Evolutionary conservation across 2,113 vertebrate species (phyloP), one percentile per base, ranked within the genome.

Genomic region (Lagopus muta): DNA sequence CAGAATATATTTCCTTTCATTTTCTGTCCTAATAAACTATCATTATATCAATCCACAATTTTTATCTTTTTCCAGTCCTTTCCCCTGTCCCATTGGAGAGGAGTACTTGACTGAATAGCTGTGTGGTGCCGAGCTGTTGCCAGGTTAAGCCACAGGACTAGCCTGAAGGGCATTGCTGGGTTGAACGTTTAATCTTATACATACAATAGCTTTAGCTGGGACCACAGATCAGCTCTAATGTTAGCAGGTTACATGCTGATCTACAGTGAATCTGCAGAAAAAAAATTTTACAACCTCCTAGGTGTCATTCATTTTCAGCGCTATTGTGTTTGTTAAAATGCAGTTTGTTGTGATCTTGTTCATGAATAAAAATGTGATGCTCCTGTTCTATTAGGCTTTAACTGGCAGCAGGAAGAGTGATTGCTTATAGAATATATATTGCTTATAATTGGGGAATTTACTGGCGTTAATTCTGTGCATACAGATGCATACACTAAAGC

Each of bases 301-400:
- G 47, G 66, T 61, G 40, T 36, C 61, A 74, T 95, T 96, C 5
- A 78, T 92, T 97, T 96, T 93, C 82, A 94, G 48, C 42, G 60
- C 61, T 92, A 6, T 28, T 88, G 20, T 96, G 32, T 58, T 77
- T 94, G 84, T 96, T 96, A 95, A 96, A 94, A 95, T 95, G 67
- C 91, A 81, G 27, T 94, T 97, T 97, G 91, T 69, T 79, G 81
- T 92, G 93, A 58, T 83, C 73, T 92, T 55, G 14, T 91, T 95
- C 42, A 48, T 94, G 52, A 96, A 93, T 96, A 88, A 94, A 92
- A 75, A 96, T 93, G 52, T 28, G 57, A 88, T 84, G 60, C 66
- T 50, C 6, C 0, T 36, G 30, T 66, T 94, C 34, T 62, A 61
- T 24, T 92, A 75, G 47, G 60, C 92, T 97, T 97, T 96, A 95